Evolutionary conservation across 2,113 vertebrate species (phyloP), one percentile per base, ranked within the genome.

Genomic region (Orthochromis indermauri): DNA sequence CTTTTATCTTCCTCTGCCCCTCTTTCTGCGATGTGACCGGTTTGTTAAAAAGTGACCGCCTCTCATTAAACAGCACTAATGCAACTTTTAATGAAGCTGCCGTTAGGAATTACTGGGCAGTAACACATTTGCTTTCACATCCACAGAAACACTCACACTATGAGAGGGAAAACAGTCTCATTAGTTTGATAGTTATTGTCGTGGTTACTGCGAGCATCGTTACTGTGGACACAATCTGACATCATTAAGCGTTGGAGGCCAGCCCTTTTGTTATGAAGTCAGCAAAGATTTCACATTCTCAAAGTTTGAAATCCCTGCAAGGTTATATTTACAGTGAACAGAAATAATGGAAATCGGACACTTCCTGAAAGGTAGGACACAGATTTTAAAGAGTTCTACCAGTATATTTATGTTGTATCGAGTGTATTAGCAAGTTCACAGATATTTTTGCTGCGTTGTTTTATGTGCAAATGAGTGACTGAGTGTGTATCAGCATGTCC

Each of bases 51-150:
- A 87, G 76, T 63, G 12, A 11, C 89, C 21, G 37, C 35, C 81
- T 82, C 90, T 92, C 90, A 93, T 94, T 89, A 93, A 88, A 89
- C 86, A 17, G 35, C 84, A 10, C 85, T 90, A 78, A 89, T 91
- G 80, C 84, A 54, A 86, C 84, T 89, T 91, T 88, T 93, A 93
- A 94, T 93, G 91, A 93, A 90, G 86, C 85, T 76, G 92, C 55
- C 55, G 10, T 55, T 24, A 14, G 57, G 86, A 93, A 81, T 92
- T 71, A 86, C 84, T 21, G 71, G 57, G 80, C 90, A 82, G 59
- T 31, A 45, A 17, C 82, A 35, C 83, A 31, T 81, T 42, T 26
- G n/a, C 37, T 14, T 21, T 9, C 66, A 33, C 80, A 35, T 81
- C 51, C 35, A 40, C 82, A 47, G 45, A 86, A 16, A 28, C 17